Conservation (phyloP, 2,797 vertebrate genomes). For the Decapterus maruadsi region DNA sequence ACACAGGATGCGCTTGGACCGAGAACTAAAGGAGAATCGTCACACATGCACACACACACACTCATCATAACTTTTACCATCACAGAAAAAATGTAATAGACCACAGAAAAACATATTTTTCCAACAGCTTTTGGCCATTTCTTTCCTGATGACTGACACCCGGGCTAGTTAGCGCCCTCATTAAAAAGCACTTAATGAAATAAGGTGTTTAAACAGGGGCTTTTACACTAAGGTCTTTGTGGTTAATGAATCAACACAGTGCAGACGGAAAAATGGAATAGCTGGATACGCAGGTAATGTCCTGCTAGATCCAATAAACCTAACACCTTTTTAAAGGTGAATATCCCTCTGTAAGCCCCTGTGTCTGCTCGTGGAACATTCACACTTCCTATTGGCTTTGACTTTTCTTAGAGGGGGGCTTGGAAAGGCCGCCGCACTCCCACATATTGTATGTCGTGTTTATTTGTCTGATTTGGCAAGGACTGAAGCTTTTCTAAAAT, state of each 20-base stretch:
- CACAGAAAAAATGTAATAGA: conserved; percentile 60
- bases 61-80: conserved; percentile 60
- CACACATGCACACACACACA: conserved; percentile 18
- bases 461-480: conserved; percentile 64
- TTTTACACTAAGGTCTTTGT: conserved; percentile 81
- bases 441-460: conserved; percentile 64
- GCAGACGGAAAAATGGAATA: conserved; percentile 74
- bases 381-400: conserved; percentile 70
- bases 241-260: conserved; percentile 75
- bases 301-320: conserved; percentile 79
- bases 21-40: conserved; percentile 47
- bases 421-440: conserved; percentile 47
- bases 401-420: conserved; percentile 45
- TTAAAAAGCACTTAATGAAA: conserved; percentile 83
- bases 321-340: conserved; percentile 79
- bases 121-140: conserved; percentile 60
- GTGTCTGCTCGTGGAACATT: conserved; percentile 68
- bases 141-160: conserved; percentile 77
- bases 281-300: conserved; percentile 78
- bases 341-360: conserved; percentile 65
- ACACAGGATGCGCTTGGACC: conserved; percentile 52
- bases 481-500: conserved; percentile 38
- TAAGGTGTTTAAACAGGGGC: conserved; percentile 77
- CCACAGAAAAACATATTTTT: conserved; percentile 70
- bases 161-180: conserved; percentile 72